Percentiles rank a stretch among this genome's conserved stretches.
These are phyloP conservation scores for Megastigmus dorsalis DNA, from an alignment of 2,888 invertebrate species.

Conservation along the genomic window DNA sequence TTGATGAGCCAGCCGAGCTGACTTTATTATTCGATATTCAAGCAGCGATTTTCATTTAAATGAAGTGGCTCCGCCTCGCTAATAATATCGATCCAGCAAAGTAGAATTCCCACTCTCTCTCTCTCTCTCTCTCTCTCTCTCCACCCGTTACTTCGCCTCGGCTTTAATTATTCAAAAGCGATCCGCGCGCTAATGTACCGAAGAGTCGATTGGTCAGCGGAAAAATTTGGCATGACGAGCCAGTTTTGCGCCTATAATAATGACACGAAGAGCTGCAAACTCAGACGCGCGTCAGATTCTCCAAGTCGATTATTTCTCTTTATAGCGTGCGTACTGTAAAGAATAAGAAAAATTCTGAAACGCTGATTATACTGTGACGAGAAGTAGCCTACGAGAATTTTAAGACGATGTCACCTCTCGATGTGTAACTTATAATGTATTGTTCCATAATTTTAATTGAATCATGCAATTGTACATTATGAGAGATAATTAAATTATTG, in stretches of 20 bases:
- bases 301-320: not conserved
- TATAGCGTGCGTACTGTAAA: not conserved
- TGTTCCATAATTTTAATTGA: too few relatives aligned
- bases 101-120: not conserved
- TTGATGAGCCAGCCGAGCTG: conserved; percentile 29
- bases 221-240: conserved; percentile 1
- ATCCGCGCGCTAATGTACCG: not conserved
- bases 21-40: conserved; percentile 36
- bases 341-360: not conserved
- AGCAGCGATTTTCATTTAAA: conserved; percentile 44
- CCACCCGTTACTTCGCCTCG: too few relatives aligned
- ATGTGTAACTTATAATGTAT: too few relatives aligned
- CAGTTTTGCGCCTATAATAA: too few relatives aligned
- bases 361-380: too few relatives aligned
- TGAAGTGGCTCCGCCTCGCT: conserved; percentile 34
- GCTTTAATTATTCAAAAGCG: conserved; percentile 33
- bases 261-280: not conserved
- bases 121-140: too few relatives aligned
- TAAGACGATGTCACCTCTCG: too few relatives aligned
- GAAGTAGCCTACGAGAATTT: too few relatives aligned
- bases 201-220: not conserved
- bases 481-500: too few relatives aligned
- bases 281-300: too few relatives aligned
- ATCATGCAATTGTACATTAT: too few relatives aligned
- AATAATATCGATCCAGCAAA: conserved; percentile 31